Evolutionary conservation across 2,888 invertebrate genomes (phyloP), one percentile per base, ranked within the genome.

Genomic region (Zygaena filipendulae): DNA sequence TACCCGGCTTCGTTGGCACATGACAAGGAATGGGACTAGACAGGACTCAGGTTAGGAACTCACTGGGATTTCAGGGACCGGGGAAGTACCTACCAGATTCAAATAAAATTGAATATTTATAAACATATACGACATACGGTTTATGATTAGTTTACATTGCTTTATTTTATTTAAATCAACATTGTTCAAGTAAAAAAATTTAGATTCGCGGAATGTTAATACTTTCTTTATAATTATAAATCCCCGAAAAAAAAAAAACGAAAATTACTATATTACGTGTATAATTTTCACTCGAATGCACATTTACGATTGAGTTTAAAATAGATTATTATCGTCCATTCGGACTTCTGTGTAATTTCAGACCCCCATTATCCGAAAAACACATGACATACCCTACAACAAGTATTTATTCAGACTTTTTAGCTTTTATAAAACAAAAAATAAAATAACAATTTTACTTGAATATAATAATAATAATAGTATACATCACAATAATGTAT

Each of bases 401-500:
- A 74, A 74, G 63, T 68, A 64, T 68, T 69, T 63, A 69, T 77
- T 79, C 79, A 77, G 77, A 77, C 79, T 77, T 77, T 49, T 74
- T 64, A 70, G 67, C 67, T 70, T 66, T 68, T 59, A 60, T 51
- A 71, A 74, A 70, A 66, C 55, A 66, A 56, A 60, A 56, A 57
- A n/a, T n/a, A n/a, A n/a, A 61, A 59, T 72, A 74, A 74, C 72
- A 71, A 70, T 71, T 71, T 71, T 63, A 74, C 62, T 66, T 68
- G 66, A 59, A 74, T 68, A 74, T 58, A 70, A 63, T 61, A 56
- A 57, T 43, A 46, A 16, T 40, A 39, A 40, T 67, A 71, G 70
- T 68, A 74, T 74, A 75, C 70, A 77, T 69, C 56, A 61, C 54
- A 68, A 69, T 71, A n/a, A n/a, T n/a, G n/a, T n/a, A 71, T 70